phyloP scores from a whole-genome alignment of 1,140 invertebrate species.

The Zaprionus davidi region DNA sequence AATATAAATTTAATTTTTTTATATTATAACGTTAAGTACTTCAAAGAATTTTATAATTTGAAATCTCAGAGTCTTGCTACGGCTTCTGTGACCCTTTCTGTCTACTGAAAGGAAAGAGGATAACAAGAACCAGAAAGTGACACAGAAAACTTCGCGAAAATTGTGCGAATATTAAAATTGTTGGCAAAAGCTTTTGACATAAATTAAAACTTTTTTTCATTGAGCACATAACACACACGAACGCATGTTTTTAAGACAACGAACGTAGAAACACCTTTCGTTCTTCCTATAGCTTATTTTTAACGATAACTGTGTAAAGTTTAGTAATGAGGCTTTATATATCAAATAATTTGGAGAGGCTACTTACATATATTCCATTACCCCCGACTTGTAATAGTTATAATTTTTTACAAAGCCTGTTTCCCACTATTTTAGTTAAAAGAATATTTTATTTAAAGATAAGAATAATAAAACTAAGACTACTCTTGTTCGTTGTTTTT shows the following conservation, averaged over 20 bases:
- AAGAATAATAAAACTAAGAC: too few species aligned
- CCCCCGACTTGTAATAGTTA: too few species aligned
- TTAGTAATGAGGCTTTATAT: neutral
- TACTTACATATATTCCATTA: too few species aligned
- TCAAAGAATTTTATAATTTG: conserved; percentile 50
- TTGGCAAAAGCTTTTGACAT: conserved; percentile 83
- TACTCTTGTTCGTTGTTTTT: too few species aligned
- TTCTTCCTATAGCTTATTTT: neutral
- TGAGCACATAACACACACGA: conserved; percentile 21
- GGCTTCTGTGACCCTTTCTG: neutral
- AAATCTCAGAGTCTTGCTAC: conserved; percentile 12
- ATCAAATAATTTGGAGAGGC: neutral
- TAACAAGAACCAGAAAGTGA: conserved; percentile 38
- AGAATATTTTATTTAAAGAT: too few species aligned
- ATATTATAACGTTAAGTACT: neutral
- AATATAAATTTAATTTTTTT: neutral
- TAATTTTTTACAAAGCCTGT: too few species aligned
- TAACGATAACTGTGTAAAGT: neutral
- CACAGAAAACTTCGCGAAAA: conserved; percentile 74
- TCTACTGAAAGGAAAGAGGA: conserved; percentile 8
- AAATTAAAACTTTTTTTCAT: conserved; percentile 81
- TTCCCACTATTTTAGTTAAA: too few species aligned
- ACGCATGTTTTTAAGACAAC: conserved; percentile 6
- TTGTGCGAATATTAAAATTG: conserved; percentile 83
- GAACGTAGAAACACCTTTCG: neutral